Evolutionary conservation across 2,113 vertebrate genomes (phyloP).

Genomic region (Entomyzon cyanotis): DNA sequence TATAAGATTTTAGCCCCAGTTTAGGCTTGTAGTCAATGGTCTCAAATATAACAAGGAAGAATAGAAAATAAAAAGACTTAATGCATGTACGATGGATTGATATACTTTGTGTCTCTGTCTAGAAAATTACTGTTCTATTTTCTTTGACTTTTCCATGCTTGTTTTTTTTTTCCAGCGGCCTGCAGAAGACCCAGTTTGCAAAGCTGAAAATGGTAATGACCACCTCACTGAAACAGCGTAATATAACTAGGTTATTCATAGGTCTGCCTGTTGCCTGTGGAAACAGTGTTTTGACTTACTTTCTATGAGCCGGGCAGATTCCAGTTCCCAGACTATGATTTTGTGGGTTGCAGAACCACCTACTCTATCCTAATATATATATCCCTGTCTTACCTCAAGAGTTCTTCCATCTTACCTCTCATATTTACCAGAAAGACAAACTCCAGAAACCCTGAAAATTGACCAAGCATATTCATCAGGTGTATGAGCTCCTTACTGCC

Average conservation of each 20-base stretch:
- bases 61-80: background rate
- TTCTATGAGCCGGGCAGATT: background rate
- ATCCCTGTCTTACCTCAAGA: background rate
- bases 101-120: background rate
- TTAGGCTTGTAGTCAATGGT: background rate
- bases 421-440: background rate
- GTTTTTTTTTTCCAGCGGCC: conserved; percentile 73
- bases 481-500: background rate
- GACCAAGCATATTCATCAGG: background rate
- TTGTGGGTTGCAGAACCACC: background rate
- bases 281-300: background rate
- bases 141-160: background rate
- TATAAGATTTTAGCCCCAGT: background rate
- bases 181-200: conserved; percentile 64
- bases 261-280: background rate
- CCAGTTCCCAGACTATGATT: background rate
- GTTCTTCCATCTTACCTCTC: background rate
- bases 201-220: conserved; percentile 72
- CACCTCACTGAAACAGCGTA: background rate
- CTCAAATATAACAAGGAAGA: background rate
- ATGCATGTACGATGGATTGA: background rate
- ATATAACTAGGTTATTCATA: background rate
- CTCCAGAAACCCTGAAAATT: background rate
- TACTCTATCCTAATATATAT: background rate
- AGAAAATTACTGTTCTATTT: background rate